Evolutionary conservation across 1,140 invertebrate genomes (phyloP), one percentile per base, ranked within the genome.

Genomic region (Nasonia longicornis): DNA sequence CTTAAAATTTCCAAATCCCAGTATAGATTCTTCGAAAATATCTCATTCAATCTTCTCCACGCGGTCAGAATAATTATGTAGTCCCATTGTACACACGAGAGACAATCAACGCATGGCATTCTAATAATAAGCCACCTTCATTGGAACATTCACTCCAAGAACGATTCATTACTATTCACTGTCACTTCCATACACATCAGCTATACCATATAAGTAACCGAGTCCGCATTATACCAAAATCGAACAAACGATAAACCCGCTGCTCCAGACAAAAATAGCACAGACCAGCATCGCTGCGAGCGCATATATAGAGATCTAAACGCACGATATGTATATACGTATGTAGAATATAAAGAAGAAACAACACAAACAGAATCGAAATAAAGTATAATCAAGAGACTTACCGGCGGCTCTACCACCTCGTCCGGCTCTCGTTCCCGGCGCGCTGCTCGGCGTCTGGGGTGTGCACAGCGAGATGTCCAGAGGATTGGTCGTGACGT

Each of bases 401-500:
- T 85, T 77, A 77, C 79, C 79, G 14, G 45, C 20, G 10, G 63
- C 22, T 20, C 63, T 35, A 1, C 52, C 70, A 14, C 66, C 42
- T 12, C 72, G 48, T 12, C 31, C 38, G 0, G 2, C 14, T 20
- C 73, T 63, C 22, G 64, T 10, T 16, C 58, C 70, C 31, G 31
- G 16, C 12, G 71, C 11, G 16, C 58, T 64, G 29, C 45, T 64
- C 20, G 69, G 70, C 8, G 45, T 38, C 7, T 77, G 74, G 0
- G 48, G 16, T 1, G 75, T 42, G 22, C 80, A 82, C 14, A 91
- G 83, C 38, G 90, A 90, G 66, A 91, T 91, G 84, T 94, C 93
- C 73, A 94, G 85, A 0, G 93, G 93, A 84, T 94, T 94, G 4
- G 93, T 93, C 31, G 93, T 94, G 4, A 94, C 93, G 87, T 93